Conservation (phyloP, 2,113 vertebrate species). For the Salvator merianae region DNA sequence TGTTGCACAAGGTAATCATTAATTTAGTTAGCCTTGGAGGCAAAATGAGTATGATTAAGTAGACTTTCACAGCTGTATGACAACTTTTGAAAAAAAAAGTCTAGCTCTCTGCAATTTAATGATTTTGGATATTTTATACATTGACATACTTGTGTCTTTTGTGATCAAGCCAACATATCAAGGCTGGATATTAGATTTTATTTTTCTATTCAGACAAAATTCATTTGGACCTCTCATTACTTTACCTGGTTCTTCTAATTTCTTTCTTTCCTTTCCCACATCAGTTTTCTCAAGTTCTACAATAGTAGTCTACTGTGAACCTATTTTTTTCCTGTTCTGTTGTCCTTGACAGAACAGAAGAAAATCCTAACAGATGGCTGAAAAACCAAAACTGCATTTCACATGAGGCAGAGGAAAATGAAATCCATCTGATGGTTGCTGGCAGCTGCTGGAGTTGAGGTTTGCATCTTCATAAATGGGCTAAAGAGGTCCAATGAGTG, state of each 20-base stretch:
- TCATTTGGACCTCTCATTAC: too few relatives aligned
- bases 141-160: neutral
- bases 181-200: too few relatives aligned
- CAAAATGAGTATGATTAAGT: neutral
- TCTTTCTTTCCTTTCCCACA: too few relatives aligned
- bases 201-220: too few relatives aligned
- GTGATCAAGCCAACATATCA: too few relatives aligned
- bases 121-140: neutral
- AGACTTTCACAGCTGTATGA: neutral
- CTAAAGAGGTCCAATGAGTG: too few relatives aligned
- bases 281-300: too few relatives aligned
- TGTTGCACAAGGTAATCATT: neutral
- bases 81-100: neutral
- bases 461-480: constrained; percentile 50
- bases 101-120: neutral
- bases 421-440: constrained; percentile 90
- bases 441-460: constrained; percentile 84
- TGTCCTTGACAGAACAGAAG: constrained; percentile 55
- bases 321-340: neutral
- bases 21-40: neutral
- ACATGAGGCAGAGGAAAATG: constrained; percentile 87
- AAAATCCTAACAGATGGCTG: constrained; percentile 72
- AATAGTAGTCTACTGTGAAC: neutral
- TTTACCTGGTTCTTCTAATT: too few relatives aligned
- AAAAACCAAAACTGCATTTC: constrained; percentile 82